phyloP scores from a whole-genome alignment of 1,140 invertebrate species.

The Bombyx mandarina region DNA sequence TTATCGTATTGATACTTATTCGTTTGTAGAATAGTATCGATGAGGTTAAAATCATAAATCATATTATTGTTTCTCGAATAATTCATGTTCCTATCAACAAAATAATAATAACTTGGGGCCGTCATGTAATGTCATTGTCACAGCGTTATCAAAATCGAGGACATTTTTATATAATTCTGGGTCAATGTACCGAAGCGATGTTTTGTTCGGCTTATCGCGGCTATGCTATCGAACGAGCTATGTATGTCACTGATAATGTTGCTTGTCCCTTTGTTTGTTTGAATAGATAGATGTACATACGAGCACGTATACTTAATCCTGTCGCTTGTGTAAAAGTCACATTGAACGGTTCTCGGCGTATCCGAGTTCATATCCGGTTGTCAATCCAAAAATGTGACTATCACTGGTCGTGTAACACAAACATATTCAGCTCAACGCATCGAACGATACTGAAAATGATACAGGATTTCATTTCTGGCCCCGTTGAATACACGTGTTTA shows the following conservation, averaged over 20 bases:
- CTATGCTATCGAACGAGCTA: slow-evolving; percentile 46
- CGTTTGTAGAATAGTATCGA: too few relatives aligned
- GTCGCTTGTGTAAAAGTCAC: too few relatives aligned
- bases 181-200: slow-evolving; percentile 65
- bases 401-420: neutral
- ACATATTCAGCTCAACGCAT: neutral
- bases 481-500: slow-evolving; percentile 10
- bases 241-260: slow-evolving; percentile 62
- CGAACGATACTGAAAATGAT: slow-evolving; percentile 2
- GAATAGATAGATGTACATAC: slow-evolving; percentile 6
- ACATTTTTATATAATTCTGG: slow-evolving; percentile 68
- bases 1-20: too few relatives aligned
- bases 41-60: too few relatives aligned
- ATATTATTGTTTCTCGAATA: too few relatives aligned
- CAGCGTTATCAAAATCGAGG: slow-evolving; percentile 56
- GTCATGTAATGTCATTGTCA: slow-evolving; percentile 64
- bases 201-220: slow-evolving; percentile 61
- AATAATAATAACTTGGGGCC: slow-evolving; percentile 14
- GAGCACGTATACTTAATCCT: too few relatives aligned
- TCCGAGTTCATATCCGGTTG: too few relatives aligned
- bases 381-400: neutral
- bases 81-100: slow-evolving; percentile 3
- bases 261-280: slow-evolving; percentile 24
- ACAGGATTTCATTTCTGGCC: slow-evolving; percentile 1
- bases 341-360: too few relatives aligned